Conservation (phyloP, 2,888 invertebrate genomes). For the Ochropleura plecta region DNA sequence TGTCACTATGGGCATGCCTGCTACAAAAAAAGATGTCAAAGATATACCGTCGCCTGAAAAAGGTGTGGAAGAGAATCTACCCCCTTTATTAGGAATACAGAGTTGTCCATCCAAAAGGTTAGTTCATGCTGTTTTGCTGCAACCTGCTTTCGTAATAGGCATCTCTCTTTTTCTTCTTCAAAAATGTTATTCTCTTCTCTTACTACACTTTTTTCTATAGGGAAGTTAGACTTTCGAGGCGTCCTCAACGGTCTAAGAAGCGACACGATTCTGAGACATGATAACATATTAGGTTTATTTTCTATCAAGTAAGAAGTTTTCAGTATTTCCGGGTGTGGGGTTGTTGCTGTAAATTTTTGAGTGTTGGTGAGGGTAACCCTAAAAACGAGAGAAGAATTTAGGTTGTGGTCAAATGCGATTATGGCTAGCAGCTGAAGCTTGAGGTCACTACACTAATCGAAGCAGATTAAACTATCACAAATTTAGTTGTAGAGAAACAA, state of each 20-base stretch:
- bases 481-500: too few species aligned
- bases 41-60: slow-evolving; percentile 85
- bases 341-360: slow-evolving; percentile 28
- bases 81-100: slow-evolving; percentile 76
- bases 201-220: slow-evolving; percentile 48
- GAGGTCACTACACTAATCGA: too few species aligned
- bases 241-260: slow-evolving; percentile 42
- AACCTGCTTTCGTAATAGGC: neutral
- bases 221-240: slow-evolving; percentile 54
- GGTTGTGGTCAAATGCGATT: slow-evolving; percentile 12
- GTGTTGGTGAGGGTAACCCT: slow-evolving; percentile 30
- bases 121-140: slow-evolving; percentile 18
- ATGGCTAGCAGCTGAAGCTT: neutral
- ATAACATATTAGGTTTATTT: slow-evolving; percentile 27
- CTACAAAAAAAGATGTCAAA: slow-evolving; percentile 71
- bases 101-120: slow-evolving; percentile 87
- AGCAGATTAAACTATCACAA: too few species aligned
- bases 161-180: slow-evolving; percentile 10
- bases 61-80: slow-evolving; percentile 77
- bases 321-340: slow-evolving; percentile 20
- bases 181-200: slow-evolving; percentile 33
- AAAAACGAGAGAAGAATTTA: neutral
- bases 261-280: slow-evolving; percentile 50
- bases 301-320: slow-evolving; percentile 53
- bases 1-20: slow-evolving; percentile 81